Evolutionary conservation across 2,113 vertebrate genomes (phyloP), one percentile per base, ranked within the genome.

Genomic region (Okapia johnstoni): DNA sequence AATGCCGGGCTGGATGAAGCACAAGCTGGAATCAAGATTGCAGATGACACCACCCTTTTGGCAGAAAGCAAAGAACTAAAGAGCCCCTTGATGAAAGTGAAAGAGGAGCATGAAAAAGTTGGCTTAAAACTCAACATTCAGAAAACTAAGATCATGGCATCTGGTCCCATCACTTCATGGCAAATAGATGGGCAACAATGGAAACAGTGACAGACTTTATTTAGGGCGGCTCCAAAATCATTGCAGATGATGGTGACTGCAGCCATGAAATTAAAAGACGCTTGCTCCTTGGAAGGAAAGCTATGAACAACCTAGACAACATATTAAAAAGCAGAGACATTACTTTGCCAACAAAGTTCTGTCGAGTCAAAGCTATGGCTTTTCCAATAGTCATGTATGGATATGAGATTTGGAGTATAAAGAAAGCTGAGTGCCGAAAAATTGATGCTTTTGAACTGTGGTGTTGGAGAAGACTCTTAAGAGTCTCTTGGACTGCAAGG

Each of bases 341-440:
- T 66, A n/a, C 63, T 66, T 19, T n/a, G 33, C 63, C 63, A 66
- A 66, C 63, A 66, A 19, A n/a, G 63, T 66, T 66, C 33, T 66
- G 33, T 66, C 33, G 19, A 66, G 63, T 66, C 33, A n/a, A 66
- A 36, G 63, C 33, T 66, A 19, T 66, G 17, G 63, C 33, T 66
- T 66, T 66, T 36, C 33, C 16, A 66, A 1, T 19, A 66, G 63
- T 66, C 63, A 36, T 36, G 33, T 66, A 66, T 66, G 33, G 33
- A 66, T 19, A 4, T 66, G 33, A 66, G 63, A 66, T 16, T 36
- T 66, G 63, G 33, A 66, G 16, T 66, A n/a, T n/a, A 66, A 66
- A 4, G 63, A n/a, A 66, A n/a, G 33, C 17, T n/a, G 16, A 66
- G 33, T 1, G 0, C 63, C 2, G 4, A 66, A n/a, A 4, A n/a